Evolutionary conservation across 92 coral and sea anemone species (phyloP).

Genomic region (Porites rus): DNA sequence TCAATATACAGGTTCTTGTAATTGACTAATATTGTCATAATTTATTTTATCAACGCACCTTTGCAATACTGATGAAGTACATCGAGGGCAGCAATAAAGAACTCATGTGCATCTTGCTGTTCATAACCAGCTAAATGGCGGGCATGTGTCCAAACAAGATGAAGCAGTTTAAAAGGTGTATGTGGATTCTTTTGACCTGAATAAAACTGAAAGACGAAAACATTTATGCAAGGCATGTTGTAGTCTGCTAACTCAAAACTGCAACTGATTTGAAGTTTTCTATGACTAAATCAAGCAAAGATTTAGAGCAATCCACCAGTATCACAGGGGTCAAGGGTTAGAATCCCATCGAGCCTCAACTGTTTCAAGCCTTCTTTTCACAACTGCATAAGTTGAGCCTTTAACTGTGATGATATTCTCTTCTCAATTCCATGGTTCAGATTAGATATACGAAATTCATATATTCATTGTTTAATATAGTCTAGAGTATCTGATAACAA

Average conservation of each 20-base stretch:
- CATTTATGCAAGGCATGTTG: not conserved
- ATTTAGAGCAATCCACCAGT: no score
- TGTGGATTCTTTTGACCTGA: conserved; percentile 96
- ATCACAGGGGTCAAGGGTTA: no score
- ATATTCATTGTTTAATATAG: no score
- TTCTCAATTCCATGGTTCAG: no score
- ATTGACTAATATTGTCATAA: not conserved
- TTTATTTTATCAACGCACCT: conserved; percentile 60
- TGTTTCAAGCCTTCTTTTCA: no score
- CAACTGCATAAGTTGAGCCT: no score
- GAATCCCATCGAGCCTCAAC: no score
- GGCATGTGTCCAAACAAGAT: conserved; percentile 98
- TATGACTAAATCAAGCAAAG: no score
- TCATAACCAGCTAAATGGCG: conserved; percentile 99
- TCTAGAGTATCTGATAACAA: no score
- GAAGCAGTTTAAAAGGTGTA: conserved; percentile 93
- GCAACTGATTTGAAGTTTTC: not conserved
- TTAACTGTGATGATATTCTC: no score
- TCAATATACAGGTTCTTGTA: not conserved
- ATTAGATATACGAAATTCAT: no score
- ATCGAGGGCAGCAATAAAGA: conserved; percentile 97
- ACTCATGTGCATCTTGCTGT: conserved; percentile 99
- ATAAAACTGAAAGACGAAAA: conserved; percentile 74
- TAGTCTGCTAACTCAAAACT: not conserved
- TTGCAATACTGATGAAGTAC: conserved; percentile 95